Evolutionary conservation across 2,797 vertebrate species (phyloP).

Genomic region (Amniataba percoides): DNA sequence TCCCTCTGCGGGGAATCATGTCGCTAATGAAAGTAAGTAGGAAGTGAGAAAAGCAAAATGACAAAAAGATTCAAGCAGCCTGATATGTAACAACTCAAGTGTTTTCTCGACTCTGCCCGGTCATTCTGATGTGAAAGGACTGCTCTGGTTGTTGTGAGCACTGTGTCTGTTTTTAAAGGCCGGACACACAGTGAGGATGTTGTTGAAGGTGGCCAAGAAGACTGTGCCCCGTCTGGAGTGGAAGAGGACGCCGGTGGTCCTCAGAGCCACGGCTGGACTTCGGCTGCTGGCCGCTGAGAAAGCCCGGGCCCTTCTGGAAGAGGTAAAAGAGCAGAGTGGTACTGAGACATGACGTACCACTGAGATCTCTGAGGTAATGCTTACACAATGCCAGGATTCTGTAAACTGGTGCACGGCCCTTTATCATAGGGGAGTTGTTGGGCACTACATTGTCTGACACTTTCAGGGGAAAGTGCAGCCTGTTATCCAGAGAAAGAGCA

Average conservation of each 20-base stretch:
- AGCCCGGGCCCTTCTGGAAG: conserved; percentile 89
- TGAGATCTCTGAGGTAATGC: neutral
- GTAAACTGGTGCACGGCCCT: conserved; percentile 12
- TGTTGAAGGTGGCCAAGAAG: conserved; percentile 91
- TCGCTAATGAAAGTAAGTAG: conserved; percentile 50
- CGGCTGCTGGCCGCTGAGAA: conserved; percentile 90
- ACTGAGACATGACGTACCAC: neutral
- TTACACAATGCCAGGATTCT: neutral
- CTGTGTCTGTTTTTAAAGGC: conserved; percentile 79
- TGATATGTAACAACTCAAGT: conserved; percentile 3
- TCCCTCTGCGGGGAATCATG: conserved; percentile 16
- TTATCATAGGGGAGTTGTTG: conserved; percentile 21
- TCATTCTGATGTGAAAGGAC: conserved; percentile 22
- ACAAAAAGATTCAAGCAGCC: conserved; percentile 20
- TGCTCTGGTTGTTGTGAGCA: neutral
- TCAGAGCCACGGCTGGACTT: conserved; percentile 96
- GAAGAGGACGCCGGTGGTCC: conserved; percentile 91
- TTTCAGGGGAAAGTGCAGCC: conserved; percentile 5
- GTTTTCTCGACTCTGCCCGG: conserved; percentile 23
- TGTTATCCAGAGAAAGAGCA: conserved; percentile 45
- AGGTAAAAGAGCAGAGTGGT: conserved; percentile 80
- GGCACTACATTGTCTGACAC: conserved; percentile 40
- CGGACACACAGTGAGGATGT: conserved; percentile 86
- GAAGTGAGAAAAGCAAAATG: conserved; percentile 43
- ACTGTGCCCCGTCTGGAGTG: conserved; percentile 91